Conservation (phyloP, 2,888 invertebrate genomes). For the Lithophane ornitopus region DNA sequence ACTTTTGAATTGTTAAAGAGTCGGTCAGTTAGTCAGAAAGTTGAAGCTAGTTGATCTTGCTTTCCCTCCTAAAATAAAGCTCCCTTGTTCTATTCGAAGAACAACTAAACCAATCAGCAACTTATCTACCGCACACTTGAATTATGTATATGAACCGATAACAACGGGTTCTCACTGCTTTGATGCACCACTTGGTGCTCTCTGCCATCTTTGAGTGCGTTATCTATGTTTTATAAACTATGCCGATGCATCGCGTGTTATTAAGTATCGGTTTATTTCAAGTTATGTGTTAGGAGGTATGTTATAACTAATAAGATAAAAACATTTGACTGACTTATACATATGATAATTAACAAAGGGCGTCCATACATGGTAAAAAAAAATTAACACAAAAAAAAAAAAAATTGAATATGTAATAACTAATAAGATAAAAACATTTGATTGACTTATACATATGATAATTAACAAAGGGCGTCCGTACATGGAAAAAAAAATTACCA, state of each 20-base stretch:
- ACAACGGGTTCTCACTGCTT: conserved; percentile 42
- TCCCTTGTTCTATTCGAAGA: neutral
- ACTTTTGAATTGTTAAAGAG: no score
- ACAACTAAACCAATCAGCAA: conserved; percentile 1
- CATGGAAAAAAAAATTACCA: no score
- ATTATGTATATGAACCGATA: conserved; percentile 29
- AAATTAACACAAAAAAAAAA: no score
- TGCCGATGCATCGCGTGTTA: conserved; percentile 27
- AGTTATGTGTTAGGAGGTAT: neutral
- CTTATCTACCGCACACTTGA: neutral
- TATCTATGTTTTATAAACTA: conserved; percentile 45
- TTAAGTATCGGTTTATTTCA: conserved; percentile 25
- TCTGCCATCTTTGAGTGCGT: conserved; percentile 44
- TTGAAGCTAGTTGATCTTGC: no score
- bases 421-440: no score
- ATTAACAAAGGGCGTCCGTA: no score
- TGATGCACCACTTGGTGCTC: conserved; percentile 44
- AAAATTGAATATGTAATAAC: no score
- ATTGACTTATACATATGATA: no score
- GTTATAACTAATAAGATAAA: neutral
- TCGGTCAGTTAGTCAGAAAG: no score
- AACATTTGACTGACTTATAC: neutral
- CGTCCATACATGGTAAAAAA: no score
- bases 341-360: no score
- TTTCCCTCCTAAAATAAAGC: neutral